Evolutionary conservation across 2,113 vertebrate genomes (phyloP).

Genomic region (Catharus minimus): DNA sequence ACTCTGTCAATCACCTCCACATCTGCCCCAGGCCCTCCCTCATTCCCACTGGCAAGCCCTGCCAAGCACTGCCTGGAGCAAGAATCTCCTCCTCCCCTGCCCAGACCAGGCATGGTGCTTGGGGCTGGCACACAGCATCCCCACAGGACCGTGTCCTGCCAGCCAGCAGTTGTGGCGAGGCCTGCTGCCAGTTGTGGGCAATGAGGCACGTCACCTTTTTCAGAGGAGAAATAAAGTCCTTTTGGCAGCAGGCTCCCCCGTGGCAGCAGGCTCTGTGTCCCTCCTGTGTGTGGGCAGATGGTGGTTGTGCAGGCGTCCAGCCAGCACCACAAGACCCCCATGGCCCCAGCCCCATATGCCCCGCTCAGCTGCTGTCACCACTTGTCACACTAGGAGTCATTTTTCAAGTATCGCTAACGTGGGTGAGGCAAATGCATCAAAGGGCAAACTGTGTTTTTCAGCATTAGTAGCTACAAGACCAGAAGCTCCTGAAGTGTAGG

Average conservation of each 20-base stretch:
- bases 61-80: neutral
- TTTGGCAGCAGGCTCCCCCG: neutral
- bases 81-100: fast-evolving
- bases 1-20: fast-evolving
- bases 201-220: neutral
- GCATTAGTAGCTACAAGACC: neutral
- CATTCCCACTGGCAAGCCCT: neutral
- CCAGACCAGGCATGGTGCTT: fast-evolving
- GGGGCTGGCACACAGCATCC: neutral
- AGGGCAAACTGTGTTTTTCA: neutral
- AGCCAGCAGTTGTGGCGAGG: fast-evolving
- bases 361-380: neutral
- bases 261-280: fast-evolving
- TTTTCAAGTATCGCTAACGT: neutral
- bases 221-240: neutral
- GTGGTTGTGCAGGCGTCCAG: neutral
- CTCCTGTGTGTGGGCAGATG: constrained; percentile 9
- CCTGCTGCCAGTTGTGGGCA: neutral
- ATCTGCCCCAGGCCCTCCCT: neutral
- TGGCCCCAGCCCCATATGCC: neutral
- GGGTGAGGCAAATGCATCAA: neutral
- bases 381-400: neutral
- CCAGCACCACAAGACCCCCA: neutral
- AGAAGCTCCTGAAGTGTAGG: neutral
- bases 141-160: neutral